These are phyloP conservation scores for Drosophila subsilvestris DNA, from an alignment of 2,888 invertebrate species.

Conservation along the genomic window DNA sequence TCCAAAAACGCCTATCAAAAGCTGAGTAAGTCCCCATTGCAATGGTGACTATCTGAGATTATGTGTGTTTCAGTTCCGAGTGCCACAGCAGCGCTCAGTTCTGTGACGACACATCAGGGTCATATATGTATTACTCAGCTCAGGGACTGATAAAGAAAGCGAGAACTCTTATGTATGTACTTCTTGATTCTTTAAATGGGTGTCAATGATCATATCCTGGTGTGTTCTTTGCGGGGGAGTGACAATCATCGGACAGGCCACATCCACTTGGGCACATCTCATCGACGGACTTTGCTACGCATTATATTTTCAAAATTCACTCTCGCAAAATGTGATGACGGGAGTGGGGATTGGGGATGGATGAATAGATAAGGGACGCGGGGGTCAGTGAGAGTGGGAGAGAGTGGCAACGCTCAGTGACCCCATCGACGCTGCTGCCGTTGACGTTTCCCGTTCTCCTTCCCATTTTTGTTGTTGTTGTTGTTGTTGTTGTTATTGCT, in stretches of 20 bases:
- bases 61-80: constrained; percentile 11
- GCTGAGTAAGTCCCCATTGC: constrained; percentile 12
- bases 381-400: constrained; percentile 19
- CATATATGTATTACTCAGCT: constrained; percentile 50
- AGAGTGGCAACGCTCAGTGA: constrained; percentile 58
- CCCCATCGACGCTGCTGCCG: constrained; percentile 53
- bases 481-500: constrained; percentile 20
- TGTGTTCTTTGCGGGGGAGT: background rate
- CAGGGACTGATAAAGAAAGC: constrained; percentile 40
- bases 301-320: constrained; percentile 27
- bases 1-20: constrained; percentile 16
- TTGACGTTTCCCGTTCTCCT: constrained; percentile 42
- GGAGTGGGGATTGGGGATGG: constrained; percentile 8
- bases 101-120: constrained; percentile 38
- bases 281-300: constrained; percentile 29
- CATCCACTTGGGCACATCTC: constrained; percentile 2
- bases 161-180: constrained; percentile 1
- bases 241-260: background rate
- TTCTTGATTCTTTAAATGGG: constrained; percentile 27
- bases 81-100: constrained; percentile 21
- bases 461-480: constrained; percentile 22
- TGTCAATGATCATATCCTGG: constrained; percentile 61
- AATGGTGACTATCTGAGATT: constrained; percentile 40
- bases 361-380: background rate
- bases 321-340: constrained; percentile 19